Conservation (phyloP, 1,140 invertebrate species). For the Venturia canescens region DNA sequence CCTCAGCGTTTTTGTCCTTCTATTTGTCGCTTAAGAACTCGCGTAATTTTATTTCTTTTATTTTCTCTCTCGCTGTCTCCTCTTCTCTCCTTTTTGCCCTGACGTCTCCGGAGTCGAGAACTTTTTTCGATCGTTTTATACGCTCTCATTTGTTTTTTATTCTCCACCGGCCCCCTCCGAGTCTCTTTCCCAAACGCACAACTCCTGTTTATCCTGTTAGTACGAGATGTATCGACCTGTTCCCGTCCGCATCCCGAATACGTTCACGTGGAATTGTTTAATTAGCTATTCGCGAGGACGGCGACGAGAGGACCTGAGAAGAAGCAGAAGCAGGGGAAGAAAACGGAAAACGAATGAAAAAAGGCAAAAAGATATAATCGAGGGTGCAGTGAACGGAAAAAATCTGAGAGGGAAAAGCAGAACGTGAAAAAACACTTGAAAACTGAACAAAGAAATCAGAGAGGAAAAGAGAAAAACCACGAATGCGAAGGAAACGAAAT, state of each 20-base stretch:
- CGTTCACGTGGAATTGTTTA: slow-evolving; percentile 73
- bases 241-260: slow-evolving; percentile 65
- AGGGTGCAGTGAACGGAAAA: neutral
- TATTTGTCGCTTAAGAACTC: slow-evolving; percentile 15
- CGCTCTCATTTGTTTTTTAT: slow-evolving; percentile 52
- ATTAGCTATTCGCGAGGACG: slow-evolving; percentile 67
- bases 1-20: neutral
- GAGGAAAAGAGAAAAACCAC: too few relatives aligned
- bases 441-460: too few relatives aligned
- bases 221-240: slow-evolving; percentile 76
- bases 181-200: slow-evolving; percentile 66
- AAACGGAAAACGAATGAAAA: neutral
- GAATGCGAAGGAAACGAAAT: too few relatives aligned
- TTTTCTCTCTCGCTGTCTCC: slow-evolving; percentile 25
- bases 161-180: slow-evolving; percentile 57
- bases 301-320: slow-evolving; percentile 7
- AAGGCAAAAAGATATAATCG: too few relatives aligned
- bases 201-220: slow-evolving; percentile 76
- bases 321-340: neutral
- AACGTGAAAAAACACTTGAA: neutral
- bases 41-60: neutral
- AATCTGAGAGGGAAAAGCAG: neutral
- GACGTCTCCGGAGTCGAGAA: neutral
- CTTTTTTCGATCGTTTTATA: slow-evolving; percentile 40
- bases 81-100: slow-evolving; percentile 39